These are phyloP conservation scores for Borostomias antarcticus DNA, from an alignment of 2,797 vertebrate species.

Conservation along the genomic window DNA sequence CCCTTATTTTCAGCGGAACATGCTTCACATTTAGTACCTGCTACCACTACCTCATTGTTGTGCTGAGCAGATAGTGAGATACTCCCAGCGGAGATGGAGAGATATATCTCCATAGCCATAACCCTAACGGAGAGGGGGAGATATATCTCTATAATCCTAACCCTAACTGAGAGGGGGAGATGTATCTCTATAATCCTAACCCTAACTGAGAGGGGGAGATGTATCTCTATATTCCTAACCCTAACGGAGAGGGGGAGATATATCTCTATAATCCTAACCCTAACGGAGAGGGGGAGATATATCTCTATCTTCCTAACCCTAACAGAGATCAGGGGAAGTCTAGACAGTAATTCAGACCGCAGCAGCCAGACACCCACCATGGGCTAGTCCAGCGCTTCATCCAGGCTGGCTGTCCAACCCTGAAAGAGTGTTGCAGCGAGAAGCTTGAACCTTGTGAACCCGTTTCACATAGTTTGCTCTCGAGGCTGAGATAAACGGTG, in stretches of 20 bases:
- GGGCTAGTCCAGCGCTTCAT: too few species aligned
- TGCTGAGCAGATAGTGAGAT: neutral
- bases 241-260: neutral
- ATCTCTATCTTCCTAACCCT: too few species aligned
- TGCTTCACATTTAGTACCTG: neutral
- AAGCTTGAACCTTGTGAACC: neutral
- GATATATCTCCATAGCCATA: too few species aligned
- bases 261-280: too few species aligned
- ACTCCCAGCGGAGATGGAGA: too few species aligned
- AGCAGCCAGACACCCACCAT: neutral
- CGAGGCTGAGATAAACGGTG: neutral
- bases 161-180: neutral
- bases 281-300: neutral
- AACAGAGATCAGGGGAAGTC: neutral
- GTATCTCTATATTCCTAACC: too few species aligned
- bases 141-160: too few species aligned
- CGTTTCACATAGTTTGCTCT: neutral
- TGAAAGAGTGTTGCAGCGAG: neutral
- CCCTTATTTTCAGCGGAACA: neutral
- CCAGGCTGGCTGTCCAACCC: neutral
- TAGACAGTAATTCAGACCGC: neutral
- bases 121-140: too few species aligned
- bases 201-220: neutral
- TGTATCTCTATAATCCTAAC: too few species aligned
- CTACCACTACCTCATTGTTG: neutral